Base-by-base conservation (phyloP, 1,140 invertebrate species). In the Leptinotarsa undecemlineata region DNA sequence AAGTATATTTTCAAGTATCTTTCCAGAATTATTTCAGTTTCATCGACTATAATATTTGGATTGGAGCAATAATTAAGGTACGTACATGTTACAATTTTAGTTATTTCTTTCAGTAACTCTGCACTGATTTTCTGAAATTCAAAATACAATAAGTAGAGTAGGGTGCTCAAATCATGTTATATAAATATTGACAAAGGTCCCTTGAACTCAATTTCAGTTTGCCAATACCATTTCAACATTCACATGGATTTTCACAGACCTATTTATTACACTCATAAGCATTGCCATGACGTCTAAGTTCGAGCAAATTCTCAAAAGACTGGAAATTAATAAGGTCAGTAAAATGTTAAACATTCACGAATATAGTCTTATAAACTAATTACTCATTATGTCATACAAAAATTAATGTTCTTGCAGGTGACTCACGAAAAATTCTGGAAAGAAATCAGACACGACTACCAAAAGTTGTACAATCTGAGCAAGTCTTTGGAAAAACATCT, bases 191-290 rank as follows among this genome's bases (percentile, higher is more conserved):
- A 42, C 2, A 11, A 42, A 42, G 33, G 11, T 11, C 33, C 33
- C 3, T 42, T 11, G 2, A 42, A 42, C 3, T 42, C 33, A 11
- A 8, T 81, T 81, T 48, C 66, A 82, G 81, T 61, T 90, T 8
- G 63, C 90, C 3, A 91, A 90, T 81, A 88, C 90, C 75, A 68
- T 91, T 4, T 88, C 90, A 8, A 93, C 92, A 0, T 90, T 92
- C 23, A 87, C 89, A 0, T 92, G 91, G 91, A 91, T 90, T 77
- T 92, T 90, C 66, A 91, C 88, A 17, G 91, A 92, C 77, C 79
- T 91, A 0, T 91, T 92, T 63, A 86, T 91, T 0, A 91, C 91
- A 85, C 79, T 90, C 63, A 86, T 91, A 77, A 87, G 86, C 78
- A 84, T 89, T 51, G 88, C 89, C 33, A 76, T 92, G 42, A 86